phyloP scores from a whole-genome alignment of 1,140 invertebrate genomes.

The Andricus grossulariae region DNA sequence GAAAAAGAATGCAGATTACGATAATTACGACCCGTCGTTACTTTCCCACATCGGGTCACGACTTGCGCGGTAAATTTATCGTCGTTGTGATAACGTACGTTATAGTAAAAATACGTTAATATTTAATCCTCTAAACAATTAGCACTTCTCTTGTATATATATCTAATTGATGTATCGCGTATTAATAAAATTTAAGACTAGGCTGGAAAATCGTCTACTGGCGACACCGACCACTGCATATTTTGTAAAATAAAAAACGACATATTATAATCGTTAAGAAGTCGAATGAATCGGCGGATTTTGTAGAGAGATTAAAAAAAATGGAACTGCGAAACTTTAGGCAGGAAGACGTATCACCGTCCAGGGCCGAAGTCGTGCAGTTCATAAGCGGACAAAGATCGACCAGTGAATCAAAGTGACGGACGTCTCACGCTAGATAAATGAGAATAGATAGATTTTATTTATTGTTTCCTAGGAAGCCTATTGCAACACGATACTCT shows the following conservation, averaged over 20 bases:
- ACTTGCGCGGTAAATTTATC: slow-evolving; percentile 69
- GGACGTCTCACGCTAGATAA: slow-evolving; percentile 61
- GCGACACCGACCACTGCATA: neutral
- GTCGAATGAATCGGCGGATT: slow-evolving; percentile 17
- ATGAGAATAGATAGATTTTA: slow-evolving; percentile 73
- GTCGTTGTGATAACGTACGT: slow-evolving; percentile 75
- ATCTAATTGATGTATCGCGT: slow-evolving; percentile 70
- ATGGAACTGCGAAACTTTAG: neutral
- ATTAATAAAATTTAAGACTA: slow-evolving; percentile 49
- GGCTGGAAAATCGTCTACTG: neutral
- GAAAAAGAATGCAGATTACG: slow-evolving; percentile 40
- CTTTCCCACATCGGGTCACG: slow-evolving; percentile 58
- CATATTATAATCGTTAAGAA: slow-evolving; percentile 34
- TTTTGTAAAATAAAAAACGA: slow-evolving; percentile 34
- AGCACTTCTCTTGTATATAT: slow-evolving; percentile 72
- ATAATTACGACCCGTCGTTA: slow-evolving; percentile 49
- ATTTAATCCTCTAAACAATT: slow-evolving; percentile 74
- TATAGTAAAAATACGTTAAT: slow-evolving; percentile 69
- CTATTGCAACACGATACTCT: slow-evolving; percentile 46
- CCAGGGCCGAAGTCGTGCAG: slow-evolving; percentile 8
- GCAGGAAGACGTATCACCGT: neutral
- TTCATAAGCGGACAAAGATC: slow-evolving; percentile 42
- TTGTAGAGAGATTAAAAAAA: slow-evolving; percentile 2
- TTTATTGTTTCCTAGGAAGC: slow-evolving; percentile 72
- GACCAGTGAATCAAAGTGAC: slow-evolving; percentile 65